Conservation (phyloP, 2,113 vertebrate species). For the Tachysurus vachellii region DNA sequence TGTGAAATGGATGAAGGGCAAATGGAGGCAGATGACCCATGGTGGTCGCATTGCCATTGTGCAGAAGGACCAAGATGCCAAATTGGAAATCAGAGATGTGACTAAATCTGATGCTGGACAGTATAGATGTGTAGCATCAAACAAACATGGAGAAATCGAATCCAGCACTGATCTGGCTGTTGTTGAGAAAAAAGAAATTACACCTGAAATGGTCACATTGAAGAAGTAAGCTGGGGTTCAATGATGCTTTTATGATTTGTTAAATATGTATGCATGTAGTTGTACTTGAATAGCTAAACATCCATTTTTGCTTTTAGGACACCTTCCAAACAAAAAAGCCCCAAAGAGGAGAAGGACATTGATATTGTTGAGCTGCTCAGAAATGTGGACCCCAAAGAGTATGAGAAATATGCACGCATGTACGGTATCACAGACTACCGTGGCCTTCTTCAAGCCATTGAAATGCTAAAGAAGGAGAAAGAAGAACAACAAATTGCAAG, state of each 20-base stretch:
- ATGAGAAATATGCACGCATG: conserved; percentile 98
- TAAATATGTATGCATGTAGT: conserved; percentile 78
- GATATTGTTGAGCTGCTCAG: conserved; percentile 96
- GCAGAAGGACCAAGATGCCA: conserved; percentile 89
- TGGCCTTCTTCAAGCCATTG: conserved; percentile 95
- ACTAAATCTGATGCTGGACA: conserved; percentile 91
- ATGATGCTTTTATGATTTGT: not conserved
- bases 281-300: conserved; percentile 79
- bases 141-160: conserved; percentile 93
- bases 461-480: conserved; percentile 87
- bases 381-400: conserved; percentile 98
- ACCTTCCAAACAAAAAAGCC: conserved; percentile 88
- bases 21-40: conserved; percentile 96
- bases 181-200: conserved; percentile 80
- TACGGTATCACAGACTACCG: conserved; percentile 98
- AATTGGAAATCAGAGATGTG: conserved; percentile 87
- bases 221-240: conserved; percentile 85
- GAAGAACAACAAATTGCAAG: conserved; percentile 83
- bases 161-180: conserved; percentile 83
- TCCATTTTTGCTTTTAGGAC: conserved; percentile 74
- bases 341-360: conserved; percentile 87
- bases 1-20: conserved; percentile 98
- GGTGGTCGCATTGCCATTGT: conserved; percentile 87
- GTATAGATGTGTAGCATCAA: conserved; percentile 92
- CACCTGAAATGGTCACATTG: conserved; percentile 82